A percentile compares a stretch with the other conserved stretches of the same genome.
phyloP scores from a whole-genome alignment of 1,140 invertebrate species.

The Caenorhabditis inopinata region DNA sequence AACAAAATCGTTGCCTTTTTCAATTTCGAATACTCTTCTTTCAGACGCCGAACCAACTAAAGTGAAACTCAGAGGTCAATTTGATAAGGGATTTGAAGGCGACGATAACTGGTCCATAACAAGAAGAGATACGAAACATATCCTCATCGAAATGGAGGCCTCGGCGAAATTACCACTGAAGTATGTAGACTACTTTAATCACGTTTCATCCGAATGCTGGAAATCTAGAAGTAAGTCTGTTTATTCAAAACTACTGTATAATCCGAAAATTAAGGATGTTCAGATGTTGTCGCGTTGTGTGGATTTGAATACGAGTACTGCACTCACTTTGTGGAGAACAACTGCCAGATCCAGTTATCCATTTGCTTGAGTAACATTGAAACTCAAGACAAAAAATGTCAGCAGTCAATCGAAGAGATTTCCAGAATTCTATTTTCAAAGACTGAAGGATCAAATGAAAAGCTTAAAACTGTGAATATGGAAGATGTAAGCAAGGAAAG shows the following conservation, averaged over 20 bases:
- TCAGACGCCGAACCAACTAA: no score
- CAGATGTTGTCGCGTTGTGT: neutral
- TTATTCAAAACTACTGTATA: neutral
- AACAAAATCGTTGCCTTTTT: no score
- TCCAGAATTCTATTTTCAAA: neutral
- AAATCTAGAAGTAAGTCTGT: neutral
- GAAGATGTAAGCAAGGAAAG: neutral
- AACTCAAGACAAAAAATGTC: neutral
- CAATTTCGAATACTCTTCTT: no score
- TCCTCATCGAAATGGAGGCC: no score
- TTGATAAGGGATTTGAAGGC: no score
- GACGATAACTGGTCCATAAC: no score
- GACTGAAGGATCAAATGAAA: neutral
- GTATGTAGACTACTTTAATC: no score
- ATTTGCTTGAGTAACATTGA: neutral
- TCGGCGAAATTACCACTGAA: no score
- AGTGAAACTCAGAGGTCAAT: no score
- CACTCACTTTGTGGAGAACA: no score
- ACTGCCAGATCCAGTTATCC: neutral
- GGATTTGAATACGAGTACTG: neutral
- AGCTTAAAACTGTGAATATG: neutral
- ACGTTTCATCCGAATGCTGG: neutral
- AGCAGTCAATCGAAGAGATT: neutral
- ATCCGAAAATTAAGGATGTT: no score
- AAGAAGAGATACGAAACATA: no score